A percentile compares a stretch with the other conserved stretches of the same genome.
Conservation (phyloP, 2,888 invertebrate species). For the Scaptomyza flava region DNA sequence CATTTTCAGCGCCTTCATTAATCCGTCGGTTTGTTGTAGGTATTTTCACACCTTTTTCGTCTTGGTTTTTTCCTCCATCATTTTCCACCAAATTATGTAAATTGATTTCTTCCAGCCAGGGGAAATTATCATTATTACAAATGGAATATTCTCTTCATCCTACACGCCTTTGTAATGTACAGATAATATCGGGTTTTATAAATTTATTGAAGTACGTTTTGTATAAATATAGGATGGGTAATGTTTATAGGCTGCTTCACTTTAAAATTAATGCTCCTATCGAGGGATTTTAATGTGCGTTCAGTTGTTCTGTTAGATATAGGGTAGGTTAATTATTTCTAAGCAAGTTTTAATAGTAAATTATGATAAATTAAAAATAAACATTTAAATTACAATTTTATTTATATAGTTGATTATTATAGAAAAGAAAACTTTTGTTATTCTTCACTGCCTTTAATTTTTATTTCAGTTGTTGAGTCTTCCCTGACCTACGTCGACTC, state of each 20-base stretch:
- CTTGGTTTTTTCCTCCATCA: conserved; percentile 28
- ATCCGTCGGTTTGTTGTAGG: conserved; percentile 64
- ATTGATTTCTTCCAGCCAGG: conserved; percentile 50
- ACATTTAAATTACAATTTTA: too few relatives aligned
- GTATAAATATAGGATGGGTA: conserved; percentile 53
- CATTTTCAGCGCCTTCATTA: conserved; percentile 64
- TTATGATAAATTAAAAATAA: not conserved
- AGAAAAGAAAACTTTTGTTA: too few relatives aligned
- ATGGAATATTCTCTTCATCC: not conserved
- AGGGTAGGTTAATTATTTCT: not conserved
- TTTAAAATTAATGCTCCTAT: conserved; percentile 18
- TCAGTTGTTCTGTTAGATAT: conserved; percentile 8
- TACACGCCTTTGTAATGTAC: not conserved
- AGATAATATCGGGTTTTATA: conserved; percentile 29
- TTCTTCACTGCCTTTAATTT: not conserved
- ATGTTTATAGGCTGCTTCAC: conserved; percentile 45
- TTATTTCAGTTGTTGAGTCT: not conserved
- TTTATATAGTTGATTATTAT: too few relatives aligned
- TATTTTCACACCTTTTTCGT: conserved; percentile 71
- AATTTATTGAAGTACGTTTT: conserved; percentile 54
- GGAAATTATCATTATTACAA: conserved; percentile 37
- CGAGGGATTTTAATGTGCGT: conserved; percentile 5
- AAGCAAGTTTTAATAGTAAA: not conserved
- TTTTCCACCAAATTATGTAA: conserved; percentile 51
- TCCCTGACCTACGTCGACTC: not conserved